Evolutionary conservation across 2,888 invertebrate genomes (phyloP), one percentile per base, ranked within the genome.

Genomic region (Alcis repandata): DNA sequence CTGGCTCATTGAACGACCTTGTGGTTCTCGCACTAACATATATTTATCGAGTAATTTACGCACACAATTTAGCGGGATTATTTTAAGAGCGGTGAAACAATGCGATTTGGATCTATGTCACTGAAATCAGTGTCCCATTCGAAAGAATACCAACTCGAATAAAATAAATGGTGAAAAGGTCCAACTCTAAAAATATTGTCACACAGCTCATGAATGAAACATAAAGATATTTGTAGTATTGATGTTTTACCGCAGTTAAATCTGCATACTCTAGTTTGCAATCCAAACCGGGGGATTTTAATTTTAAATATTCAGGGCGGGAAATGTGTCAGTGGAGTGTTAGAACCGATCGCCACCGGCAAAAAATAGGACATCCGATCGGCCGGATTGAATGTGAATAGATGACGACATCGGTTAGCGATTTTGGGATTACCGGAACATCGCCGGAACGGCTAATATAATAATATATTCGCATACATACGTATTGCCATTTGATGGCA

Each of bases 1-100:
- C 58, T 67, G 68, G 72, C 70, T 71, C 77, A 75, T 79, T 78
- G 78, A 72, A 78, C 75, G 73, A 70, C 78, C 69, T 76, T 71
- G 72, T 79, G 76, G 79, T 68, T 79, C 79, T 80, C 71, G 52
- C 52, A 68, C 52, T 63, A 59, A 49, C 69, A 59, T 70, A 40
- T 59, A 56, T 63, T 64, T 45, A 51, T 43, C 27, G 57, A 51
- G 54, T 59, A 53, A 64, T 65, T 64, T 57, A 58, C 66, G 67
- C 57, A 68, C 40, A 58, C 67, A 61, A 40, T 56, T 38, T 27
- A 61, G 38, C 13, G 33, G 17, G 43, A 41, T 54, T 59, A 58
- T 58, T 53, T 49, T 17, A 36, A 45, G 48, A 46, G 11, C 27
- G 17, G 13, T 3, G 27, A 19, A 58, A 17, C 22, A 38, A 51